phyloP scores from a whole-genome alignment of 1,140 invertebrate genomes.

The Zaprionus tsacasi region DNA sequence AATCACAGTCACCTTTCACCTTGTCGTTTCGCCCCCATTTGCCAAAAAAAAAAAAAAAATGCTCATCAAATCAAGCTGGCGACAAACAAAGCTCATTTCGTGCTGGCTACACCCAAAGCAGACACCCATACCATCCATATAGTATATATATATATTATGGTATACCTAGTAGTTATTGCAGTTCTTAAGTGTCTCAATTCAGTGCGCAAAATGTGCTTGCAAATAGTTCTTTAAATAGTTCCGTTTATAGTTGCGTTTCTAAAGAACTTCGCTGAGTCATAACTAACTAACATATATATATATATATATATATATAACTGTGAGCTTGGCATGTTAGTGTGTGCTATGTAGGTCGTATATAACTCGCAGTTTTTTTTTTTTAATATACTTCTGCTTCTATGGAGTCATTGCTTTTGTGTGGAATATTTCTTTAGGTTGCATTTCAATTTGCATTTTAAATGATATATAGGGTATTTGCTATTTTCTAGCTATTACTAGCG shows the following conservation, averaged over 20 bases:
- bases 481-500: too few relatives aligned
- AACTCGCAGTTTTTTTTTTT: too few relatives aligned
- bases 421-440: too few relatives aligned
- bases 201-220: not conserved
- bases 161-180: not conserved
- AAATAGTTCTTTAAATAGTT: slow-evolving; percentile 3
- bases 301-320: not conserved
- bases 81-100: slow-evolving; percentile 10
- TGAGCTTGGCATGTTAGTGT: not conserved
- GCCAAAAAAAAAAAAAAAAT: slow-evolving; percentile 6
- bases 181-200: slow-evolving; percentile 3
- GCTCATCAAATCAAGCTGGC: slow-evolving; percentile 3
- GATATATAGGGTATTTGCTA: not conserved
- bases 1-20: not conserved
- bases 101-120: too few relatives aligned
- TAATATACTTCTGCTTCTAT: too few relatives aligned
- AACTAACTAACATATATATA: not conserved
- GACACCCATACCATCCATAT: not conserved
- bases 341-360: not conserved
- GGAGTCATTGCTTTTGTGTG: too few relatives aligned
- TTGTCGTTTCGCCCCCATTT: slow-evolving; percentile 14
- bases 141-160: not conserved
- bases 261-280: not conserved
- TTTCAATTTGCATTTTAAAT: not conserved
- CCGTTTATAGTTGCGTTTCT: not conserved